A percentile compares a stretch with the other conserved stretches of the same genome.
Evolutionary conservation across 1,140 invertebrate species (phyloP).

Genomic region (Ostrea edulis): DNA sequence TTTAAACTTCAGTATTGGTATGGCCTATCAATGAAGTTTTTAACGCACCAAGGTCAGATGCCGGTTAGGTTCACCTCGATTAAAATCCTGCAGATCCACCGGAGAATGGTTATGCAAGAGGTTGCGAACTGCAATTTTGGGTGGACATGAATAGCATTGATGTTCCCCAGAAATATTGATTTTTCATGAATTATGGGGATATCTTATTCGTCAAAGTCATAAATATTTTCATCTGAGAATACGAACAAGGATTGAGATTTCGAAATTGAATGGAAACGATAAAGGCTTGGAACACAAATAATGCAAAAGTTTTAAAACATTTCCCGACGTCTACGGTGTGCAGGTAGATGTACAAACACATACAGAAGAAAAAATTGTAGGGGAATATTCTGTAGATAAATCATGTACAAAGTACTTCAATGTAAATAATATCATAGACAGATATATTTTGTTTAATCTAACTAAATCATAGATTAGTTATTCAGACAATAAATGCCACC

Average conservation of each 20-base stretch:
- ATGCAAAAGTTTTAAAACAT: no score
- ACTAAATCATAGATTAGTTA: neutral
- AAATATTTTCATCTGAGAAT: neutral
- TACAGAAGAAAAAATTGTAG: no score
- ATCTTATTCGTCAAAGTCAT: neutral
- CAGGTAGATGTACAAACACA: no score
- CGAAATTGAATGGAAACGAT: no score
- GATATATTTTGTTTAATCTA: no score
- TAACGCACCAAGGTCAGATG: neutral
- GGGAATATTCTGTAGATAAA: no score
- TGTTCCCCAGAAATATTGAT: conserved; percentile 2
- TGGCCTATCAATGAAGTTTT: conserved; percentile 10
- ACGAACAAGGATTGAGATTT: no score
- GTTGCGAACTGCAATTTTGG: neutral
- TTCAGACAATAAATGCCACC: neutral
- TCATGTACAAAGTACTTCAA: no score
- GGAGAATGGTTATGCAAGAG: neutral
- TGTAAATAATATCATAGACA: no score
- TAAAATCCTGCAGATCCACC: neutral
- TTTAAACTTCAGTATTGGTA: conserved; percentile 9
- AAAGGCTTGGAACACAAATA: no score
- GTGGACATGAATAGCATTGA: neutral
- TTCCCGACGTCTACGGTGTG: no score
- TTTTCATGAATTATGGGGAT: neutral
- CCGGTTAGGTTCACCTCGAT: conserved; percentile 2